A percentile compares a stretch with the other conserved stretches of the same genome.
These are phyloP conservation scores for Propithecus coquereli DNA, from an alignment of 2,113 vertebrate genomes.

Conservation along the genomic window DNA sequence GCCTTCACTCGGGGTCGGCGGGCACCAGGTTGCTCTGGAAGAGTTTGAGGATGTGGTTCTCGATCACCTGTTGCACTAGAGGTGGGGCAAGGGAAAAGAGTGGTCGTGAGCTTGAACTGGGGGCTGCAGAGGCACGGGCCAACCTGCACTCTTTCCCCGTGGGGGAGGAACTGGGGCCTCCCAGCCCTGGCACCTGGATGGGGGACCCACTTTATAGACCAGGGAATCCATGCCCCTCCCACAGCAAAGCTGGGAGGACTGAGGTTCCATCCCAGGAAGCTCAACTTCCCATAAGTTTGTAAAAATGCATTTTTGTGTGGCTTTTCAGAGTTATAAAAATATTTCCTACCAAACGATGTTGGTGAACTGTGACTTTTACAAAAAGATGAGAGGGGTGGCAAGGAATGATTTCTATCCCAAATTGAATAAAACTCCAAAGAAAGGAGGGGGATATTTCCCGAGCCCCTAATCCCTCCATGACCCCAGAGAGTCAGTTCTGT, in stretches of 20 bases:
- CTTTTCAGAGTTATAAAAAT: background rate
- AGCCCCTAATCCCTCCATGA: background rate
- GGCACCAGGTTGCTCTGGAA: conserved; percentile 77
- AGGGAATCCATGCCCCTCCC: background rate
- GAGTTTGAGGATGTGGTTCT: conserved; percentile 90
- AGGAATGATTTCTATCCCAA: background rate
- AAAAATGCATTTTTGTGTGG: background rate
- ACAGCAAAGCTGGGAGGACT: background rate
- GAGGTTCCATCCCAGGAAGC: background rate
- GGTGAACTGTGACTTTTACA: background rate
- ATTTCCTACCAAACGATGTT: background rate
- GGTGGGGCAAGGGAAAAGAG: background rate
- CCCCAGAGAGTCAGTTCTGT: background rate
- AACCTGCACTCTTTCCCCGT: accelerated
- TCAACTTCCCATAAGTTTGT: background rate
- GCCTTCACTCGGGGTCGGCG: background rate
- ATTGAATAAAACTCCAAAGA: background rate
- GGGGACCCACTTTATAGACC: background rate
- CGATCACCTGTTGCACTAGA: conserved; percentile 91
- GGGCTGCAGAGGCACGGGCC: no score
- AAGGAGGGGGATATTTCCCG: background rate
- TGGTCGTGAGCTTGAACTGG: accelerated
- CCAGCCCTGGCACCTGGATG: background rate
- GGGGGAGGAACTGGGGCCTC: background rate
- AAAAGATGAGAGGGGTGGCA: background rate